phyloP scores from a whole-genome alignment of 2,113 vertebrate genomes.

The Chlorocebus sabaeus region DNA sequence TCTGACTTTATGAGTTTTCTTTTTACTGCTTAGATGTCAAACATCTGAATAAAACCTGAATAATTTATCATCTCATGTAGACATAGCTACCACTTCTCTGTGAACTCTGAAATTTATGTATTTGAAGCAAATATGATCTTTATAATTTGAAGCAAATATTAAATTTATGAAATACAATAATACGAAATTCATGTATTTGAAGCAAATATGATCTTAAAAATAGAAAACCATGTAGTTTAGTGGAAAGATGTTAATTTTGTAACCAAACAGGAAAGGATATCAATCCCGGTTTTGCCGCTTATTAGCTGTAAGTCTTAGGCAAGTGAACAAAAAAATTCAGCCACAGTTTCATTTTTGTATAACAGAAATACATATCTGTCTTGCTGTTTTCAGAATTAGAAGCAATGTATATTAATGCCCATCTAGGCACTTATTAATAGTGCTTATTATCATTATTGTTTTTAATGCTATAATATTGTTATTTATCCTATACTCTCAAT shows the following conservation, averaged over 20 bases:
- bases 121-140: not conserved
- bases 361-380: not conserved
- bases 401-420: not conserved
- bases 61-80: not conserved
- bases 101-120: slow-evolving; percentile 39
- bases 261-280: not conserved
- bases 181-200: slow-evolving; percentile 27
- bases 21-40: not conserved
- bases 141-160: too few relatives aligned
- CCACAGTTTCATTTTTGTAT: not conserved
- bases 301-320: not conserved
- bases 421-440: not conserved
- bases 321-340: not conserved
- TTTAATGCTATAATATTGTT: slow-evolving; percentile 10
- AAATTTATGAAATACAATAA: too few relatives aligned
- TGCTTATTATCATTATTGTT: slow-evolving; percentile 19
- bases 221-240: not conserved
- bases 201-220: too few relatives aligned
- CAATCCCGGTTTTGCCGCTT: not conserved
- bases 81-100: not conserved
- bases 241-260: not conserved
- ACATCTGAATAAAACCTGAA: slow-evolving; percentile 5
- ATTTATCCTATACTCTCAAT: not conserved
- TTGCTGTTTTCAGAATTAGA: slow-evolving; percentile 10
- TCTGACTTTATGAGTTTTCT: not conserved